Evolutionary conservation across 2,888 invertebrate genomes (phyloP), one percentile per base, ranked within the genome.

Genomic region (Cecidostiba fungosa): DNA sequence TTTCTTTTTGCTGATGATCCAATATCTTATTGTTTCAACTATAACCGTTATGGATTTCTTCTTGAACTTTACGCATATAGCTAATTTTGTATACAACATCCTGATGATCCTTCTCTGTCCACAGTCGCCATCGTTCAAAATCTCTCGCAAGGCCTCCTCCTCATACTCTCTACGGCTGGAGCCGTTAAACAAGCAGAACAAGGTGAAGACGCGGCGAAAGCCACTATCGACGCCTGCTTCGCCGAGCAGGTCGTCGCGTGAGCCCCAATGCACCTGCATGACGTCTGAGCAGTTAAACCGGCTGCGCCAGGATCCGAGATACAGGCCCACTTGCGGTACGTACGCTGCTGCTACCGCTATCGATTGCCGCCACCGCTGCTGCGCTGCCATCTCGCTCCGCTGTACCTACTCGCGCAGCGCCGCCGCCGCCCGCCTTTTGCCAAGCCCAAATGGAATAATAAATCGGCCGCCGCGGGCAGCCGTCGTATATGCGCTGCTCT

Each of bases 121-220:
- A 85, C 97, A 98, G 98, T 98, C 98, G 95, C 98, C 98, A 94
- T 97, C 98, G 94, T 98, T 98, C 96, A 98, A 98, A 96, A 98
- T 98, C 95, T 98, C 98, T 94, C 96, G 98, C 94, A 99, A 99
- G 95, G 98, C 98, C 92, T 98, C 98, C 90, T 98, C 98, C 91
- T 98, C 98, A 94, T 98, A 98, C 95, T 98, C 98, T 93, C 96
- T 99, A 94, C 98, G 98, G 95, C 95, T 98, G 95, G 98, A 98
- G 93, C 97, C 97, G 88, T 97, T 97, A 88, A 94, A 93, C 91
- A 97, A 97, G 95, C 97, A 97, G 94, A 77, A 32, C 73, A 97
- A 97, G 94, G 96, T 96, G 93, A 98, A 98, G 94, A 96, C 97
- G 91, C 97, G 97, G 94, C 96, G 98, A 94, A 98, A 98, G 95